phyloP scores from a whole-genome alignment of 2,888 invertebrate genomes.

The Ypsolopha sequella region DNA sequence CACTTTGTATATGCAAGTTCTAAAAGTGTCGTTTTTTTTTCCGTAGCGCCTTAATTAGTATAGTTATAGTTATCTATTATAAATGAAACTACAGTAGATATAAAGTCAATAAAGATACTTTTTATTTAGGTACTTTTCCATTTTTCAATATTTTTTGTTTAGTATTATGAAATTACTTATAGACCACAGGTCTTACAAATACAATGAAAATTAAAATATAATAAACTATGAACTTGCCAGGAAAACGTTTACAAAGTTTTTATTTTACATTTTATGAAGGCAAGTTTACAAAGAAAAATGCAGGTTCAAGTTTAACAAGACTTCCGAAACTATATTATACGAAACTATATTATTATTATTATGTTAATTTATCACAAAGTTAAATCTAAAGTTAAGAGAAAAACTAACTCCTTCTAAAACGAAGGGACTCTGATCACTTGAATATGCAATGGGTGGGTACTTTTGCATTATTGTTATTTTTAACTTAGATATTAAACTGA shows the following conservation, averaged over 20 bases:
- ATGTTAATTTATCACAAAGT: conserved; percentile 4
- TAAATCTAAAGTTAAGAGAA: not conserved
- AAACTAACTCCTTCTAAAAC: conserved; percentile 16
- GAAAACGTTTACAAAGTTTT: no score
- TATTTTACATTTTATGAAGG: no score
- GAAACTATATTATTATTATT: not conserved
- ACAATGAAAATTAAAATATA: not conserved
- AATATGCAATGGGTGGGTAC: not conserved
- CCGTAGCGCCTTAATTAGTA: no score
- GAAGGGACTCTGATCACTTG: conserved; percentile 11
- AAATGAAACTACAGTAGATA: no score
- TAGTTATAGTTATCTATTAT: no score
- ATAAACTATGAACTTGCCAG: no score
- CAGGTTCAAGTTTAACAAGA: no score
- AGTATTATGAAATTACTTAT: conserved; percentile 27
- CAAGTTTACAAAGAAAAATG: no score
- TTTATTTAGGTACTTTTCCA: not conserved
- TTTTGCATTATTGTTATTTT: not conserved
- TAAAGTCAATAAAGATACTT: not conserved
- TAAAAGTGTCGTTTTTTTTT: no score
- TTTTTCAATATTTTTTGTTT: not conserved
- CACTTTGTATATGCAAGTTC: no score
- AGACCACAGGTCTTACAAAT: conserved; percentile 61
- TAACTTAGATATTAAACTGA: not conserved
- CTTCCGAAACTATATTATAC: no score